These are phyloP conservation scores for Rhegmatorhina hoffmannsi DNA, from an alignment of 2,113 vertebrate species.

Conservation along the genomic window DNA sequence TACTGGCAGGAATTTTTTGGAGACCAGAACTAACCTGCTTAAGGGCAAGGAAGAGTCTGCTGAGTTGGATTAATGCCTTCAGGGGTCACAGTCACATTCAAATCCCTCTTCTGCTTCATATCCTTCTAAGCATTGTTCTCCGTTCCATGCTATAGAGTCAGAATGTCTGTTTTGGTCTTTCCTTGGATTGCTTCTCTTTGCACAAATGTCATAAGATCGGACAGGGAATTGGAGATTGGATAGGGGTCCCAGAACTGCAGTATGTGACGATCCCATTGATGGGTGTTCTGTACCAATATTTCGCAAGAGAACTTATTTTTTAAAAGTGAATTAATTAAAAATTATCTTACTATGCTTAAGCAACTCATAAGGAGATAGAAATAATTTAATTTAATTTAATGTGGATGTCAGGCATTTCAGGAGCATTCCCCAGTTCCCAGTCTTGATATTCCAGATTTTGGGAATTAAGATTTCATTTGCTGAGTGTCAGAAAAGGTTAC, in stretches of 20 bases:
- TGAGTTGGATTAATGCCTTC: neutral
- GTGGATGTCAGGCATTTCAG: neutral
- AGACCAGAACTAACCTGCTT: constrained; percentile 12
- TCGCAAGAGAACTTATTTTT: neutral
- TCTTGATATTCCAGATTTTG: neutral
- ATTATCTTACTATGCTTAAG: neutral
- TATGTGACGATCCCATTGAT: neutral
- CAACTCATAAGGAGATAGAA: neutral
- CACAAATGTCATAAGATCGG: rapidly evolving
- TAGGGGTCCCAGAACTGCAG: neutral
- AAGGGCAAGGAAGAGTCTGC: neutral
- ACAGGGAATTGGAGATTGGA: neutral
- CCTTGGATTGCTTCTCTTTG: neutral
- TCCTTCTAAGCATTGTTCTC: neutral
- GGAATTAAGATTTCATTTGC: neutral
- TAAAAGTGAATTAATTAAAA: neutral
- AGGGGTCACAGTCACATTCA: neutral
- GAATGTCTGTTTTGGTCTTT: neutral
- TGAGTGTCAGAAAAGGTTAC: neutral
- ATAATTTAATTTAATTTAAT: neutral
- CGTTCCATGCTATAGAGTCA: rapidly evolving
- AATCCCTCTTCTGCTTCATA: rapidly evolving
- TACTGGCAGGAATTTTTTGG: neutral
- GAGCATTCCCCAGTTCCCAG: neutral
- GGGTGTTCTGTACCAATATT: neutral